Evolutionary conservation across 1,140 invertebrate genomes (phyloP).

Genomic region (Paraescarpia echinospica): DNA sequence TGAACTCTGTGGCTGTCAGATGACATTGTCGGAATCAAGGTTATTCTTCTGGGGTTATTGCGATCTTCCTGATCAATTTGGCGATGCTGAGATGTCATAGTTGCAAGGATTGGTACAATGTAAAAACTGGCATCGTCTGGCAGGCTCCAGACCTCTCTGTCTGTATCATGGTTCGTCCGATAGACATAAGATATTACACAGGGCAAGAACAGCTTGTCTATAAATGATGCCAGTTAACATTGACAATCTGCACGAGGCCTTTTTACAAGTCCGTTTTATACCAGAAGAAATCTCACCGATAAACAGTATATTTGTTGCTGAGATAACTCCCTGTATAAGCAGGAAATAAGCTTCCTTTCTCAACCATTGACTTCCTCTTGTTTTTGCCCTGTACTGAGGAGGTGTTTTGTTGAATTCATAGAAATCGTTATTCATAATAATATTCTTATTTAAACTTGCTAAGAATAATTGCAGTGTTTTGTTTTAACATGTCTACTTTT

Average conservation of each 20-base stretch:
- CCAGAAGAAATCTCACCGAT: not conserved
- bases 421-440: too few species aligned
- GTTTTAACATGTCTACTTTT: not conserved
- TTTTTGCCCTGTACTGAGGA: not conserved
- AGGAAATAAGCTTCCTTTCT: not conserved
- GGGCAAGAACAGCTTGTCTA: not conserved
- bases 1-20: not conserved
- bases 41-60: not conserved
- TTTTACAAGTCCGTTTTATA: not conserved
- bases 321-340: not conserved
- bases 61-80: not conserved
- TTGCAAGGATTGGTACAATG: too few species aligned
- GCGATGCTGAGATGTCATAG: too few species aligned
- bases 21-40: not conserved
- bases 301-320: not conserved
- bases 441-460: not conserved
- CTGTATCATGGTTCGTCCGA: not conserved
- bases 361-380: not conserved
- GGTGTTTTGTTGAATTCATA: not conserved
- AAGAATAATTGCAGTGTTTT: not conserved
- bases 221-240: not conserved
- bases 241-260: not conserved
- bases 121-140: not conserved
- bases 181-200: not conserved
- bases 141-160: not conserved